Evolutionary conservation across 2,113 vertebrate genomes (phyloP), one percentile per base, ranked within the genome.

Genomic region (Dipodomys spectabilis): DNA sequence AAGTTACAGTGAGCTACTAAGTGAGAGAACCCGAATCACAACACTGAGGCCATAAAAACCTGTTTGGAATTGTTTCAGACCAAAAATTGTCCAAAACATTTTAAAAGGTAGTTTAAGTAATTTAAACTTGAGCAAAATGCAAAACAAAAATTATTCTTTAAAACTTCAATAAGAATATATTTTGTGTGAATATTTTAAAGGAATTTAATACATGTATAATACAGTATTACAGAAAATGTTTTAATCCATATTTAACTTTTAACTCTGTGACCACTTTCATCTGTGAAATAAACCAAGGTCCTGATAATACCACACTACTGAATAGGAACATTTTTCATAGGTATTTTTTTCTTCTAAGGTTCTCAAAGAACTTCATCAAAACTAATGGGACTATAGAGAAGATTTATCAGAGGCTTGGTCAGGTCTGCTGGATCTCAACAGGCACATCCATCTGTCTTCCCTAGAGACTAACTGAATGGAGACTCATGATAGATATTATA

Each of bases 371-470:
- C 19, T 97, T 95, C 95, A 96, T 97, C 95, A 97, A 90, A 97
- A 96, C 84, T 97, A 91, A 98, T 91, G 89, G 96, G 88, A 97
- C 93, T 89, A 93, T 96, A 96, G 95, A 96, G 97, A 97, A 98
- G 97, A 98, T 97, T 97, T 97, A 97, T 97, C 96, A 97, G 98
- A 97, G 82, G 69, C 97, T 96, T 74, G 84, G 96, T 95, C 88
- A 95, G 92, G 79, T 95, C 94, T 96, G 93, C 94, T 83, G 78
- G 81, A 95, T 97, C 64, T 97, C 88, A 97, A 96, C 62, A 23
- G 57, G 5, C 82, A 57, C 60, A 96, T 95, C 92, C 95, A 96
- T 96, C 91, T 97, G 35, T 94, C 93, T 95, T 97, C 94, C 86
- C 93, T 78, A 93, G 94, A 97, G 94, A 98, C 96, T 64, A 95